These are phyloP conservation scores for Araneus ventricosus DNA, from an alignment of 1,140 invertebrate genomes.

Conservation along the genomic window DNA sequence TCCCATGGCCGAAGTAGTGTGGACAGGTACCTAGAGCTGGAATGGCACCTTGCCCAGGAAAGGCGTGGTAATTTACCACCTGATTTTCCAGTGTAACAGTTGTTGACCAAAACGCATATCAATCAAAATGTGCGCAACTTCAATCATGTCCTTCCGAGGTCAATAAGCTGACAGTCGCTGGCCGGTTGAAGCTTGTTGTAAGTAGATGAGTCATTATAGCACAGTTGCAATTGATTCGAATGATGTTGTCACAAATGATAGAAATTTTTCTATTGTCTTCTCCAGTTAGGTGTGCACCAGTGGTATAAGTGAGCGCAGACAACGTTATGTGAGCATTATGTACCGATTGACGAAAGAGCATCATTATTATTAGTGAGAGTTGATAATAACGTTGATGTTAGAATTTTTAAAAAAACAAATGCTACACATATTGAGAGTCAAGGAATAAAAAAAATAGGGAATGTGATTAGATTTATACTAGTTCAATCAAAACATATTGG, in stretches of 20 bases:
- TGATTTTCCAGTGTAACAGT: slow-evolving; percentile 51
- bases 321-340: not conserved
- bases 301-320: not conserved
- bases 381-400: not conserved
- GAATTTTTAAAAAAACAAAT: not conserved
- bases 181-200: slow-evolving; percentile 42
- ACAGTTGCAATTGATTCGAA: not conserved
- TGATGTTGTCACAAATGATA: not conserved
- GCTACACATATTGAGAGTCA: not conserved
- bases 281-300: not conserved
- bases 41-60: slow-evolving; percentile 40
- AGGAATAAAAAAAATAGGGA: not conserved
- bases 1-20: slow-evolving; percentile 12
- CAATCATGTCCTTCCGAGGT: not conserved
- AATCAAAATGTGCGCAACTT: slow-evolving; percentile 9
- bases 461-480: slow-evolving; percentile 10
- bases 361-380: not conserved
- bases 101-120: not conserved
- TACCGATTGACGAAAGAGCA: not conserved
- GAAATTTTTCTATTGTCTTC: not conserved
- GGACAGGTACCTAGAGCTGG: slow-evolving; percentile 63
- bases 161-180: slow-evolving; percentile 32
- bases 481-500: slow-evolving; percentile 31
- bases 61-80: slow-evolving; percentile 53
- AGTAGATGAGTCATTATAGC: not conserved